Conservation (phyloP, 2,888 invertebrate species). For the Apotomis betuletana region DNA sequence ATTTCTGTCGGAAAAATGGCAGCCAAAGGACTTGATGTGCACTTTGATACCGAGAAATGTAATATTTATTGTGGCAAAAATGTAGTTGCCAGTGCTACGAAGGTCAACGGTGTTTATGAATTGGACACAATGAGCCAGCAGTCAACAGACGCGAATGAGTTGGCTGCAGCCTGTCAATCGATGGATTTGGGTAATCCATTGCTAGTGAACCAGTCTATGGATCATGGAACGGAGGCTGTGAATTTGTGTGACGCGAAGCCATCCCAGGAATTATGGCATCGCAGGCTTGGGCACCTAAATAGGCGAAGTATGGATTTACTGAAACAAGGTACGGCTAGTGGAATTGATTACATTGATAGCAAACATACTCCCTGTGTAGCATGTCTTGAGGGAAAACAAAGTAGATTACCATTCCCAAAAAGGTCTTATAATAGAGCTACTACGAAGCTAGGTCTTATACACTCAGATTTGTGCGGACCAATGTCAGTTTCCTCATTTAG, state of each 20-base stretch:
- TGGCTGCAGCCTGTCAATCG: background rate
- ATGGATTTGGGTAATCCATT: background rate
- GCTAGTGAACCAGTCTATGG: background rate
- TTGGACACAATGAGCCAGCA: slow-evolving; percentile 21
- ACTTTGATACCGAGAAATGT: slow-evolving; percentile 36
- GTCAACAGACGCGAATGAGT: background rate
- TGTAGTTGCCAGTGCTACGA: slow-evolving; percentile 35
- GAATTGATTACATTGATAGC: slow-evolving; percentile 37
- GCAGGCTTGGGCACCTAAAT: slow-evolving; percentile 42
- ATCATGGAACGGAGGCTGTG: background rate
- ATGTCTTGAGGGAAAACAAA: slow-evolving; percentile 43
- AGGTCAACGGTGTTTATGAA: slow-evolving; percentile 39
- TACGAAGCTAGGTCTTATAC: slow-evolving; percentile 36
- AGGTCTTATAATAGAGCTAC: slow-evolving; percentile 28
- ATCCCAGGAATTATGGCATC: slow-evolving; percentile 41
- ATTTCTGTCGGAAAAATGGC: slow-evolving; percentile 35
- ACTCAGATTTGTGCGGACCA: slow-evolving; percentile 10
- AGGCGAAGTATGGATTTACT: slow-evolving; percentile 39
- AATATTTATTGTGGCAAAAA: slow-evolving; percentile 35
- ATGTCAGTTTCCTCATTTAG: slow-evolving; percentile 8
- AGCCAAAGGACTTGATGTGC: slow-evolving; percentile 27
- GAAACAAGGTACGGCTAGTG: slow-evolving; percentile 42
- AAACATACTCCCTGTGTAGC: slow-evolving; percentile 38
- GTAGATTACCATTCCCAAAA: slow-evolving; percentile 42
- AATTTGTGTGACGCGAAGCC: slow-evolving; percentile 1